Conservation (phyloP, 2,797 vertebrate genomes). For the Mormyrus hasselquistii region DNA sequence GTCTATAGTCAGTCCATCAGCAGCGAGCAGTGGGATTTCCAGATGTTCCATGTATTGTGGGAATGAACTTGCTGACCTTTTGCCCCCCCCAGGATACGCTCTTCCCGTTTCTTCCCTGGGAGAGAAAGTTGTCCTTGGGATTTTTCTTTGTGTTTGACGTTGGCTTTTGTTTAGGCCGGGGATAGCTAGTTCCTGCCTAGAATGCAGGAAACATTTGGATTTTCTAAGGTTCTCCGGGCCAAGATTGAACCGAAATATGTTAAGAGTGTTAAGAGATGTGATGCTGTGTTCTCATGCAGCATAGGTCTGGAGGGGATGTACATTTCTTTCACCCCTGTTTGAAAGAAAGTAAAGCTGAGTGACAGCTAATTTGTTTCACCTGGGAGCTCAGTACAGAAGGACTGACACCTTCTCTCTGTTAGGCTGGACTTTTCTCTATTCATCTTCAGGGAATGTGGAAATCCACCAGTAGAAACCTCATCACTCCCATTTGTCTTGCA, state of each 20-base stretch:
- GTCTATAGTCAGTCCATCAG: constrained; percentile 28
- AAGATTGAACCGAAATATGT: background rate
- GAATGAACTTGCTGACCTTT: constrained; percentile 20
- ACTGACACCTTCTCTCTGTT: background rate
- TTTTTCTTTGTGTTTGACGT: background rate
- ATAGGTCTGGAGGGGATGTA: background rate
- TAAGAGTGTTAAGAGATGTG: background rate
- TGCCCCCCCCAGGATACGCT: constrained; percentile 37
- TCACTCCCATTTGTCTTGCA: constrained; percentile 47
- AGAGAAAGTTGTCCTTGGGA: constrained; percentile 22
- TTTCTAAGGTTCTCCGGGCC: background rate
- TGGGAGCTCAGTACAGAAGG: background rate
- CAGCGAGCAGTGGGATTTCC: constrained; percentile 38
- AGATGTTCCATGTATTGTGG: constrained; percentile 41
- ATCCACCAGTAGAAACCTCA: background rate
- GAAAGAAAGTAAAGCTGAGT: background rate
- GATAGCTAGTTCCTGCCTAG: background rate
- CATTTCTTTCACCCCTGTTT: background rate
- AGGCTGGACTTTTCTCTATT: too few relatives aligned
- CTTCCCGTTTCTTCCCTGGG: constrained; percentile 32
- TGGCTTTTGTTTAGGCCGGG: background rate
- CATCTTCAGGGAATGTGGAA: background rate
- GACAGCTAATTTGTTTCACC: background rate
- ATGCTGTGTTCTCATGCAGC: background rate
- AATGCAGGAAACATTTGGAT: background rate